These are phyloP conservation scores for Hydrozoanthus tunicans DNA, from an alignment of 64 coral and sea anemone species.

Conservation along the genomic window DNA sequence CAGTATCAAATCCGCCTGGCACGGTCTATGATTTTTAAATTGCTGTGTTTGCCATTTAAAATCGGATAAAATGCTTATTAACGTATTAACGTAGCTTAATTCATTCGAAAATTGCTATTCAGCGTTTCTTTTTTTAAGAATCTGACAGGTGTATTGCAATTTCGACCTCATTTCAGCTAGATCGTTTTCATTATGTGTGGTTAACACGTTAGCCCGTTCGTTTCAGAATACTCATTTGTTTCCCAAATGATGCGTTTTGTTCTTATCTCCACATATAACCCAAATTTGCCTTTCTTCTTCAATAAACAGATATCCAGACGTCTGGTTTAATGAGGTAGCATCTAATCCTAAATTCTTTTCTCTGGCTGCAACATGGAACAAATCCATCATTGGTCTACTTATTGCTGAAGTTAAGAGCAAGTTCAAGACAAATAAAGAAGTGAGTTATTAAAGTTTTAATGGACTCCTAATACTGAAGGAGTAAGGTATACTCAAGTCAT, in stretches of 20 bases:
- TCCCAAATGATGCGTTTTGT: no score
- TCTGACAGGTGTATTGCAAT: not conserved
- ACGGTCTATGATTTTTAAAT: no score
- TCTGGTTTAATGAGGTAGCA: slow-evolving; percentile 96
- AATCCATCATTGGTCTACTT: slow-evolving; percentile 91
- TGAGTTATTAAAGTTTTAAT: slow-evolving; percentile 28
- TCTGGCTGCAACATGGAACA: slow-evolving; percentile 76
- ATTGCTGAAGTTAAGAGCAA: slow-evolving; percentile 96
- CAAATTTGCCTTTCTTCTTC: not conserved
- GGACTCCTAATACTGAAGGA: not conserved
- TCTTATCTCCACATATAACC: not conserved
- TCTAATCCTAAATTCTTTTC: slow-evolving; percentile 97
- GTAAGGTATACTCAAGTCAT: not conserved
- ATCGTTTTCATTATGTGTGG: no score
- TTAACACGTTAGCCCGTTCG: no score
- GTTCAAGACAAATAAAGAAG: slow-evolving; percentile 87
- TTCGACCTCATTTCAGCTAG: no score
- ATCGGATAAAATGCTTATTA: no score
- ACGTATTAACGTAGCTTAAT: no score
- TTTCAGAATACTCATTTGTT: no score
- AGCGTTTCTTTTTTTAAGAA: not conserved
- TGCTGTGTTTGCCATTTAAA: no score
- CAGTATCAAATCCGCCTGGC: no score
- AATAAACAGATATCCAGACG: slow-evolving; percentile 80
- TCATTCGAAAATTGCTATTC: not conserved